Evolutionary conservation across 2,797 vertebrate genomes (phyloP), one percentile per base, ranked within the genome.

Genomic region (Acipenser transmontanus): DNA sequence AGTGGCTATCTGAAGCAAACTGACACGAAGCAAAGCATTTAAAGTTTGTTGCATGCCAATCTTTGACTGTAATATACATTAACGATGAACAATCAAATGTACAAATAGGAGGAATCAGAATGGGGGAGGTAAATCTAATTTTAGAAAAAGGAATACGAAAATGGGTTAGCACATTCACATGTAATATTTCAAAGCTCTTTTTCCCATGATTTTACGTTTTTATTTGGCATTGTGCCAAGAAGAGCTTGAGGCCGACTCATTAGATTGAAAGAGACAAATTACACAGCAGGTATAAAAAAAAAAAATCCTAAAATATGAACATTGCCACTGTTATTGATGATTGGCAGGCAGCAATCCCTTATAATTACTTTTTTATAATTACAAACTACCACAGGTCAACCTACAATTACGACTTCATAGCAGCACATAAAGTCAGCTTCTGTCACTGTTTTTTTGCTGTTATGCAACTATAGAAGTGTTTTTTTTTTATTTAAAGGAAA

Each of bases 121-220:
- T 17, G 1, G 17, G 17, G 17, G 17, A 1, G 17, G 17, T 17
- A 17, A 17, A 17, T 17, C 17, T 17, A 17, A 57, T 10, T 57
- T 57, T 57, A 12, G 54, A 57, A 10, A 57, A n/a, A 9, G 54
- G 10, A 57, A 6, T 2, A 8, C 7, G 13, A 6, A 57, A 12
- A 57, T 57, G 11, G 54, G 13, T 57, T 57, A 57, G 54, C 13
- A 6, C 54, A 57, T 2, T n/a, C 54, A 57, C 13, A 10, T 57
- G 54, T 57, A 57, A 57, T 57, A 57, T 57, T 57, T 57, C 54
- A 17, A 57, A 57, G 54, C 10, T n/a, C 54, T n/a, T 57, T 57
- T 57, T 57, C 54, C 54, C 13, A n/a, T 57, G 54, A 57, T 57
- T n/a, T 57, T 12, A 57, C 13, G 54, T 57, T 52, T 57, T 12